phyloP scores from a whole-genome alignment of 92 coral and sea anemone genomes.

The Metridium senile region DNA sequence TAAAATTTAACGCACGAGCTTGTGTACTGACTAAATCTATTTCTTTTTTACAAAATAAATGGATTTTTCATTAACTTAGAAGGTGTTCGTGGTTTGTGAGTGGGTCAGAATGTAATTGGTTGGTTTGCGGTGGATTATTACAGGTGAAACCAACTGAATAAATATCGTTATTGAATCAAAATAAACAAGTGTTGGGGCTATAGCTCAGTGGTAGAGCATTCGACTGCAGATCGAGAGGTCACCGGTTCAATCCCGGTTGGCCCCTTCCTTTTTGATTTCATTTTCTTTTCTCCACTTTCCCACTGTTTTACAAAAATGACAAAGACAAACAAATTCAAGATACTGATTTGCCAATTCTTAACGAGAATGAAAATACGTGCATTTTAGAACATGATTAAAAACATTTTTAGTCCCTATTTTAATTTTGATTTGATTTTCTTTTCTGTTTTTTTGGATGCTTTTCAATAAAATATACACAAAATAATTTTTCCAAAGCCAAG shows the following conservation, averaged over 20 bases:
- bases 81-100: background rate
- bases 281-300: background rate
- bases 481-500: too few species aligned
- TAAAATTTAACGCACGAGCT: background rate
- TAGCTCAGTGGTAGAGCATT: constrained; percentile 99
- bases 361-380: too few species aligned
- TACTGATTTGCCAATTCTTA: too few species aligned
- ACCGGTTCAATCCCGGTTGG: constrained; percentile 98
- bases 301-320: background rate
- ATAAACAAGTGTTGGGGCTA: constrained; percentile 56
- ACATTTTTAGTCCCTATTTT: too few species aligned
- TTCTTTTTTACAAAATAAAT: background rate
- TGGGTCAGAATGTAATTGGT: background rate
- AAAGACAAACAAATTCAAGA: too few species aligned
- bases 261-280: constrained; percentile 43
- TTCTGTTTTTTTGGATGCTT: too few species aligned
- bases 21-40: too few species aligned
- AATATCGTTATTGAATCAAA: background rate
- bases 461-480: too few species aligned
- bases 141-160: constrained; percentile 28
- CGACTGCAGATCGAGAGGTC: constrained; percentile 99
- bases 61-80: background rate
- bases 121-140: background rate
- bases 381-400: too few species aligned
- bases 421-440: too few species aligned